Evolutionary conservation across 2,113 vertebrate genomes (phyloP).

Genomic region (Coreoperca whiteheadi): DNA sequence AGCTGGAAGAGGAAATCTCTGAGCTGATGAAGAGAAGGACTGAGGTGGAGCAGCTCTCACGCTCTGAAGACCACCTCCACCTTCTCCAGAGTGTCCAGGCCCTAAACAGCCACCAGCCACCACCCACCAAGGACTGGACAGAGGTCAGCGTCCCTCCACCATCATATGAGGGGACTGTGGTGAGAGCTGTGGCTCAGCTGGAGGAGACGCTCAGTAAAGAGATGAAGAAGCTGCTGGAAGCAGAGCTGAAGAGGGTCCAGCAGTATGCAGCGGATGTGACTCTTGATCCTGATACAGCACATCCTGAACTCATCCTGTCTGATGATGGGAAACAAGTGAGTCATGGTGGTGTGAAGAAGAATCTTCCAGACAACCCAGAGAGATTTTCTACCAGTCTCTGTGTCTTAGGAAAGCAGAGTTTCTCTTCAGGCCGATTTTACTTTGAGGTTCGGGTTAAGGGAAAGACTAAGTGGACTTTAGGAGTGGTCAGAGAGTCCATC

Average conservation of each 20-base stretch:
- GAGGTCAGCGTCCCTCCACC: neutral
- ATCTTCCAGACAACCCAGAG: conserved; percentile 4
- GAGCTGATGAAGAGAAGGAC: neutral
- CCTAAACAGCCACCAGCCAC: neutral
- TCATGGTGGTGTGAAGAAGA: neutral
- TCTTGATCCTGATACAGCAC: conserved; percentile 33
- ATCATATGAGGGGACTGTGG: neutral
- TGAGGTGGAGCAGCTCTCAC: conserved; percentile 5
- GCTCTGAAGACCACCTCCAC: neutral
- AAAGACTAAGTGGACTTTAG: conserved; percentile 11
- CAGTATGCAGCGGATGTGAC: conserved; percentile 21
- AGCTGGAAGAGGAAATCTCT: conserved; percentile 29
- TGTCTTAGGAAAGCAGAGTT: conserved; percentile 32
- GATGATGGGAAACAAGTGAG: conserved; percentile 8
- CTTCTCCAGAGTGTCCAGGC: neutral
- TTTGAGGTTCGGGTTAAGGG: conserved; percentile 15
- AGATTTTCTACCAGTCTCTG: fast-evolving
- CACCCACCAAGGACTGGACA: neutral
- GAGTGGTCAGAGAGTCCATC: conserved; percentile 17
- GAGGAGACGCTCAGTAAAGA: neutral
- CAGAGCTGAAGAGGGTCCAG: conserved; percentile 24
- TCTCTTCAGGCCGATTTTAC: conserved; percentile 36
- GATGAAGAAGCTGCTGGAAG: fast-evolving
- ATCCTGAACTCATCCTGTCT: neutral
- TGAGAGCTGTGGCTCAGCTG: conserved; percentile 11